phyloP scores from a whole-genome alignment of 2,113 vertebrate species.

The Laticauda laticaudata region DNA sequence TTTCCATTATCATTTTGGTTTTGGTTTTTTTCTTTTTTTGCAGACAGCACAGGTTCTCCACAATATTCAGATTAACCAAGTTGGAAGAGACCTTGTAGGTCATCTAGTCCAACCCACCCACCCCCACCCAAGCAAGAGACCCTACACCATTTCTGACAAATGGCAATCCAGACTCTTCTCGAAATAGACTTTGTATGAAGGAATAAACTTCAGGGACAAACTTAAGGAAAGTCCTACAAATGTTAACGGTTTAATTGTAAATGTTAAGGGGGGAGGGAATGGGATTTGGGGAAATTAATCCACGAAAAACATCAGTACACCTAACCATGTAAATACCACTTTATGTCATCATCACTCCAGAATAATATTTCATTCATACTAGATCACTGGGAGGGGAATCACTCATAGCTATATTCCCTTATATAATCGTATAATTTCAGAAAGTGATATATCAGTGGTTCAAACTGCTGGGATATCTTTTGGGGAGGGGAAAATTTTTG shows the following conservation, averaged over 20 bases:
- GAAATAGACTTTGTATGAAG: constrained; percentile 44
- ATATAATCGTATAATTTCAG: constrained; percentile 58
- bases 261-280: constrained; percentile 38
- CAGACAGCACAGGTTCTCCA: constrained; percentile 49
- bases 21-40: constrained; percentile 36
- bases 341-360: constrained; percentile 55
- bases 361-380: constrained; percentile 62
- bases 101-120: too few relatives aligned
- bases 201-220: constrained; percentile 45
- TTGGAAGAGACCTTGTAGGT: too few relatives aligned
- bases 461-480: constrained; percentile 44
- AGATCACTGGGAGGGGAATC: constrained; percentile 63
- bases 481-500: constrained; percentile 24
- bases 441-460: constrained; percentile 62
- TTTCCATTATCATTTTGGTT: constrained; percentile 35
- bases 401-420: constrained; percentile 64
- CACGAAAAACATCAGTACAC: constrained; percentile 30
- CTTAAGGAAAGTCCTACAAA: constrained; percentile 55
- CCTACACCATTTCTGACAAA: too few relatives aligned
- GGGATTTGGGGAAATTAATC: constrained; percentile 18
- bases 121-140: too few relatives aligned
- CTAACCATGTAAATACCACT: constrained; percentile 67
- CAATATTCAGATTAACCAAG: constrained; percentile 24
- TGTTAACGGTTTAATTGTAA: constrained; percentile 62
- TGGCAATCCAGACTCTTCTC: too few relatives aligned